These are phyloP conservation scores for Chionoecetes opilio DNA, from an alignment of 1,140 invertebrate species.

Conservation along the genomic window DNA sequence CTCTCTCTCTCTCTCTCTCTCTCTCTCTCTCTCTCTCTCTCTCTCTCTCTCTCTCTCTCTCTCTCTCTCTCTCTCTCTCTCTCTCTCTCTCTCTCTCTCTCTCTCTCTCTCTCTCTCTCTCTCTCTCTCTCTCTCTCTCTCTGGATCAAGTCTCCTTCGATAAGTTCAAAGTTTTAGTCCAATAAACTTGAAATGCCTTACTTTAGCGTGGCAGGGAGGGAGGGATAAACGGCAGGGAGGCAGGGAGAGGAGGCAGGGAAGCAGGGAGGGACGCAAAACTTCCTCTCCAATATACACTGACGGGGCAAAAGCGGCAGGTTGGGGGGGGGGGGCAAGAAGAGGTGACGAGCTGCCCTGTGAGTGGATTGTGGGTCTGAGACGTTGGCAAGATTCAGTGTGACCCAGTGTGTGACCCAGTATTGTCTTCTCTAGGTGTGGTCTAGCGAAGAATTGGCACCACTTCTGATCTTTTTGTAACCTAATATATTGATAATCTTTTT, in stretches of 20 bases:
- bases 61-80: conserved; percentile 8
- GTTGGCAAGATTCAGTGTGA: no score
- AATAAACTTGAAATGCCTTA: conserved; percentile 31
- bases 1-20: no score
- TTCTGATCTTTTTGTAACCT: no score
- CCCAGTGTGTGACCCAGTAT: no score
- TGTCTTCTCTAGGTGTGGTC: no score
- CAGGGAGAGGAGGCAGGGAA: no score
- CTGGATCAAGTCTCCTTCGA: not conserved
- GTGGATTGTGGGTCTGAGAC: no score
- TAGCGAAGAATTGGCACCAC: no score
- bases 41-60: not conserved
- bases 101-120: conserved; percentile 27
- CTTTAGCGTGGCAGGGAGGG: not conserved
- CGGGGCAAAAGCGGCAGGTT: not conserved
- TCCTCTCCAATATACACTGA: conserved; percentile 6
- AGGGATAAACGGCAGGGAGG: not conserved
- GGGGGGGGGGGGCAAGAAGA: not conserved
- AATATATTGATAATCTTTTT: no score
- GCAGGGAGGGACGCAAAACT: not conserved
- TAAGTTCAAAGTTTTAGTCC: conserved; percentile 6
- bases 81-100: conserved; percentile 25
- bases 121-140: conserved; percentile 27
- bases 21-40: no score
- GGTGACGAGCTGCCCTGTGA: not conserved